Evolutionary conservation across 1,140 invertebrate genomes (phyloP), one percentile per base, ranked within the genome.

Genomic region (Acromyrmex charruanus): DNA sequence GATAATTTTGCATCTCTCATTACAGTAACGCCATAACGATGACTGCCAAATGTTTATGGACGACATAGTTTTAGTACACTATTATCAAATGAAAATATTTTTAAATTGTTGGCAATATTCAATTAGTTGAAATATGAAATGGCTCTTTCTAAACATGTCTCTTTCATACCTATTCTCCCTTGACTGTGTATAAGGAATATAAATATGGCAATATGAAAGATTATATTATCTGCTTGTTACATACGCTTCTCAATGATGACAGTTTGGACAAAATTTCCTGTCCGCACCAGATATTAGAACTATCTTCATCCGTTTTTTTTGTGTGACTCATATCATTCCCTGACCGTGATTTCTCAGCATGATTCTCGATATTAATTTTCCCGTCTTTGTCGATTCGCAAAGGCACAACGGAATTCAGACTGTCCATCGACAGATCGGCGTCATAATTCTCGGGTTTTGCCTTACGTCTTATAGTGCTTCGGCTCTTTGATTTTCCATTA

Each of bases 261-360:
- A 95, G 88, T 18, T 95, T 94, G 0, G 93, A 91, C 4, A 95
- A 86, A 49, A 95, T 95, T 65, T 95, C 93, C 18, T 93, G 91
- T 1, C 92, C 90, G 89, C 91, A 90, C 94, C 93, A 94, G 61
- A 91, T n/a, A 77, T 94, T 88, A 4, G 61, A 66, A 58, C 84
- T 88, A 1, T 86, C 82, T 58, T 87, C 85, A 18, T 68, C 58
- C 0, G 55, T 31, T 28, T 71, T 55, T 88, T 68, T 88, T 49
- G 58, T 10, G 14, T 63, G 63, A 18, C 53, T 53, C 55, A 59
- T 21, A 44, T 75, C 51, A 31, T 61, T 82, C 0, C 3, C 49
- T 0, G 44, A 21, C 14, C 14, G 31, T 28, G 51, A 0, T 51
- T 74, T 79, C 12, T 90, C 63, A 7, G 31, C 55, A 51, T 59